Evolutionary conservation across 1,140 invertebrate genomes (phyloP).

Genomic region (Rhysida immarginata): DNA sequence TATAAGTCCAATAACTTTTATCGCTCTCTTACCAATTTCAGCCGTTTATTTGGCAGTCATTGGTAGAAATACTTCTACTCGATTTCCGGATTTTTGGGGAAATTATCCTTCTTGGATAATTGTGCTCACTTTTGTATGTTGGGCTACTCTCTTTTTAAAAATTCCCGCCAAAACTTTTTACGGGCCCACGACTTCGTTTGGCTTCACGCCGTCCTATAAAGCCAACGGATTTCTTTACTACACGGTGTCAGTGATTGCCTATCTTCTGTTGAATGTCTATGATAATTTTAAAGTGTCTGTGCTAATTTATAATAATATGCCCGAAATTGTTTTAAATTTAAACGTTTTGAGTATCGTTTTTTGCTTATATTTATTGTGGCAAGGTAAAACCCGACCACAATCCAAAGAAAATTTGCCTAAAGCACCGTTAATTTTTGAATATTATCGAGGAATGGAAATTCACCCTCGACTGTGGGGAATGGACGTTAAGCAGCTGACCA

Average conservation of each 20-base stretch:
- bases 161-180: no score
- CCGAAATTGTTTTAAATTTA: conserved; percentile 33
- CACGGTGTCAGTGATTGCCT: conserved; percentile 27
- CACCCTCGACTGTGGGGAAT: conserved; percentile 37
- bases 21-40: no score
- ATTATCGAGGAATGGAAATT: conserved; percentile 42
- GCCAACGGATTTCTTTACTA: conserved; percentile 41
- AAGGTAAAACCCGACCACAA: conserved; percentile 31
- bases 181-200: conserved; percentile 36
- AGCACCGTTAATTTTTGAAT: conserved; percentile 38
- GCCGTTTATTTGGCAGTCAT: no score
- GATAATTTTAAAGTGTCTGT: conserved; percentile 15
- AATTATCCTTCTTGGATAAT: no score
- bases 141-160: no score
- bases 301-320: conserved; percentile 33
- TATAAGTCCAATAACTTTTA: no score
- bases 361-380: conserved; percentile 32
- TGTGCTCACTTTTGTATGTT: no score
- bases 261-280: conserved; percentile 18
- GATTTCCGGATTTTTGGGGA: no score
- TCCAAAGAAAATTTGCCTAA: conserved; percentile 20
- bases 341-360: conserved; percentile 36
- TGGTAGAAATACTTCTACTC: no score
- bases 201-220: conserved; percentile 35
- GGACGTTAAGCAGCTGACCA: conserved; percentile 33